These are phyloP conservation scores for Elaeidobius kamerunicus DNA, from an alignment of 2,888 invertebrate species.

Conservation along the genomic window DNA sequence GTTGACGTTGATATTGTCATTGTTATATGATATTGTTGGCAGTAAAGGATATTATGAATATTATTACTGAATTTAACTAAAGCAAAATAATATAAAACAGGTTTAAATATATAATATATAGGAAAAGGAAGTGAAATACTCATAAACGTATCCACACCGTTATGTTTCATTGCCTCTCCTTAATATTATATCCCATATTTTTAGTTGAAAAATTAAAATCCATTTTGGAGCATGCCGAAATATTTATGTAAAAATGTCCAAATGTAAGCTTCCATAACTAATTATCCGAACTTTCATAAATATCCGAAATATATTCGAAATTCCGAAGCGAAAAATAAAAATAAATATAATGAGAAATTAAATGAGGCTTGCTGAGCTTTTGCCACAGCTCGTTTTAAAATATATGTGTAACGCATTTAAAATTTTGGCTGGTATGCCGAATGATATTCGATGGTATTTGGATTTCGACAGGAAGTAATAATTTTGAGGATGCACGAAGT, in stretches of 20 bases:
- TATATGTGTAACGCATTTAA: background rate
- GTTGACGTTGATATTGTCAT: too few species aligned
- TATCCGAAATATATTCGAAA: background rate
- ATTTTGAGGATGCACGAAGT: too few species aligned
- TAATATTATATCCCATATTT: too few species aligned
- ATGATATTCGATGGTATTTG: too few species aligned
- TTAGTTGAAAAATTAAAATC: background rate
- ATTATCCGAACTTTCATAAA: slow-evolving; percentile 1
- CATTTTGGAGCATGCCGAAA: background rate
- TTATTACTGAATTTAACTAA: too few species aligned
- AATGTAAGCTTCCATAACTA: background rate
- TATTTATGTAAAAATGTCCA: slow-evolving; percentile 1
- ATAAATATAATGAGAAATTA: slow-evolving; percentile 4
- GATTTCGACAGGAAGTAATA: too few species aligned
- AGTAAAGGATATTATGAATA: too few species aligned
- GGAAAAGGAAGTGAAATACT: too few species aligned
- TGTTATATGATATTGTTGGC: too few species aligned
- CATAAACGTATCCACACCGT: background rate
- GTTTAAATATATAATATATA: too few species aligned
- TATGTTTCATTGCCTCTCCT: too few species aligned
- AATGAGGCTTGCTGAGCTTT: background rate
- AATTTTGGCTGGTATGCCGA: background rate
- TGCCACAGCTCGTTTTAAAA: slow-evolving; percentile 1
- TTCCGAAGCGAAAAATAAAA: background rate
- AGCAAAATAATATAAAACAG: too few species aligned